Conservation (phyloP, 2,888 invertebrate species). For the Amblyjoppa fuscipennis region DNA sequence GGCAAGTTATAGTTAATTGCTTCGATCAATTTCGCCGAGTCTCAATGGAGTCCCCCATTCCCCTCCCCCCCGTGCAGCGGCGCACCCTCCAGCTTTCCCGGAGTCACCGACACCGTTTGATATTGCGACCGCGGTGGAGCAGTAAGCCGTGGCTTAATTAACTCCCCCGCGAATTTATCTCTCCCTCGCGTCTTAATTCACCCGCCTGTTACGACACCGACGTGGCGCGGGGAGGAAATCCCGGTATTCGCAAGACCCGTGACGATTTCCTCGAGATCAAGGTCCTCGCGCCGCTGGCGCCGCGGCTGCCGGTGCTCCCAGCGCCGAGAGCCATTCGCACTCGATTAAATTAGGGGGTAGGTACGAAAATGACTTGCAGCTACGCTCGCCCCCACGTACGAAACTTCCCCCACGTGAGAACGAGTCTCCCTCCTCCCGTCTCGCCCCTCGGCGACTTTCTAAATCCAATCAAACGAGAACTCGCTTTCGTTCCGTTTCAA, state of each 20-base stretch:
- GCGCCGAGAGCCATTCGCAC: slow-evolving; percentile 47
- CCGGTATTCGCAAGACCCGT: slow-evolving; percentile 17
- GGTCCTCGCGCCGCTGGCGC: not conserved
- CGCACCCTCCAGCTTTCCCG: slow-evolving; percentile 21
- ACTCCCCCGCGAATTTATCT: slow-evolving; percentile 55
- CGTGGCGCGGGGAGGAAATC: slow-evolving; percentile 9
- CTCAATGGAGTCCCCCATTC: not conserved
- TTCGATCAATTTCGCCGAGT: slow-evolving; percentile 3
- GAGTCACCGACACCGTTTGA: slow-evolving; percentile 43
- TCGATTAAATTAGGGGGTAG: slow-evolving; percentile 53
- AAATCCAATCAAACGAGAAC: slow-evolving; percentile 45
- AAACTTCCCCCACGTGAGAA: slow-evolving; percentile 47
- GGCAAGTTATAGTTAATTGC: not conserved
- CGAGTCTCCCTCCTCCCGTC: not conserved
- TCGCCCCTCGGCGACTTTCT: slow-evolving; percentile 12
- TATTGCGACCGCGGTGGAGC: slow-evolving; percentile 58
- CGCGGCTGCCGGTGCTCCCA: not conserved
- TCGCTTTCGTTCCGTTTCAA: slow-evolving; percentile 1
- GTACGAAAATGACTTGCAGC: slow-evolving; percentile 38
- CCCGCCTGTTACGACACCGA: slow-evolving; percentile 52
- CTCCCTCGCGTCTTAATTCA: slow-evolving; percentile 55
- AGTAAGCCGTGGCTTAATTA: slow-evolving; percentile 58
- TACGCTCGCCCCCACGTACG: slow-evolving; percentile 39
- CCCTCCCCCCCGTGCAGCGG: too few species aligned
- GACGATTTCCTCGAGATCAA: slow-evolving; percentile 50